A percentile compares a stretch with the other conserved stretches of the same genome.
phyloP scores from a whole-genome alignment of 2,888 invertebrate species.

The Acrocyrtus sp. region DNA sequence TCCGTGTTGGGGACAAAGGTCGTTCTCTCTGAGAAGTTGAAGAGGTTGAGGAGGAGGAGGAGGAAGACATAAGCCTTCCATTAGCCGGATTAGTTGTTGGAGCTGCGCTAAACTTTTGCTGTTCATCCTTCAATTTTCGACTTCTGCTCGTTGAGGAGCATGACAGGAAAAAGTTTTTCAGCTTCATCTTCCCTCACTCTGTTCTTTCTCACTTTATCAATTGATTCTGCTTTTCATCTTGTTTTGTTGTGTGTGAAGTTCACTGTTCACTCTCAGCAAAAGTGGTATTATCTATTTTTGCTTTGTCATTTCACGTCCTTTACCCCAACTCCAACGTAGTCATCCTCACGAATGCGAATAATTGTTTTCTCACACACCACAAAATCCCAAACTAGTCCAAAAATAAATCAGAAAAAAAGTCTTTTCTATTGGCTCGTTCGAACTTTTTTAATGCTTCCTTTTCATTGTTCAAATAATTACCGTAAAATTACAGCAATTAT shows the following conservation, averaged over 20 bases:
- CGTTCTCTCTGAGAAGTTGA: too few species aligned
- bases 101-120: constrained; percentile 35
- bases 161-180: constrained; percentile 60
- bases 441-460: constrained; percentile 6
- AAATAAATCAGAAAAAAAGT: constrained; percentile 21
- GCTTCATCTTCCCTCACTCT: constrained; percentile 49
- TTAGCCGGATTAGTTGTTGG: constrained; percentile 7
- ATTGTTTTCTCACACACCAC: constrained; percentile 19
- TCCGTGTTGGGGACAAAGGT: constrained; percentile 25
- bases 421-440: constrained; percentile 8
- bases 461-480: constrained; percentile 40
- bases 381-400: constrained; percentile 18
- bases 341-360: constrained; percentile 4
- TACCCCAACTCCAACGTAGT: neutral
- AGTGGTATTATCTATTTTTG: constrained; percentile 7
- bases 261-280: too few species aligned
- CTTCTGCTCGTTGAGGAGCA: constrained; percentile 59
- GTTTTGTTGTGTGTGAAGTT: neutral
- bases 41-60: constrained; percentile 13
- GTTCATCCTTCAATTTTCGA: constrained; percentile 54
- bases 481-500: constrained; percentile 43
- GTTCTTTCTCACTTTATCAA: neutral
- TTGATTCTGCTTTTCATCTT: constrained; percentile 13
- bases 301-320: constrained; percentile 18
- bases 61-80: constrained; percentile 21